These are phyloP conservation scores for Branchellion lobata DNA, from an alignment of 2,888 invertebrate species.

Conservation along the genomic window DNA sequence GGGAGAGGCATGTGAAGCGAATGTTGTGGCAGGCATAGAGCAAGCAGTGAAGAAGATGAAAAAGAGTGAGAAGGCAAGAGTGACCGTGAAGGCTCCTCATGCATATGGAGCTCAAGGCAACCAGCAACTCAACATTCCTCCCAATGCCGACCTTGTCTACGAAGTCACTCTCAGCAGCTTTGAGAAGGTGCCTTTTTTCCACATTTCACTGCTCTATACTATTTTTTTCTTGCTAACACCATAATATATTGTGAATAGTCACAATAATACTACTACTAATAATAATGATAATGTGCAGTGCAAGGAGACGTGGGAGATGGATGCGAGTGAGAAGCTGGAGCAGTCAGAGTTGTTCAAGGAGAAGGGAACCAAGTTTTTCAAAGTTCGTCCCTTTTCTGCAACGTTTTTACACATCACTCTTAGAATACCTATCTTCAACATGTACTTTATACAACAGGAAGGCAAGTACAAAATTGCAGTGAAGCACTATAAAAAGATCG, in stretches of 20 bases:
- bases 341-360: conserved; percentile 81
- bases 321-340: conserved; percentile 75
- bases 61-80: conserved; percentile 73
- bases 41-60: conserved; percentile 71
- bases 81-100: conserved; percentile 71
- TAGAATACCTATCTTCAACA: neutral
- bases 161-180: conserved; percentile 78
- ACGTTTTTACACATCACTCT: neutral
- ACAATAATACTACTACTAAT: neutral
- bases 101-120: conserved; percentile 77
- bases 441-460: conserved; percentile 56
- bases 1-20: conserved; percentile 79
- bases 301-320: conserved; percentile 80
- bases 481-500: conserved; percentile 81
- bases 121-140: conserved; percentile 73
- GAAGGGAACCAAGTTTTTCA: conserved; percentile 86
- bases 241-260: neutral
- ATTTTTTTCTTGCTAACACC: neutral
- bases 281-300: conserved; percentile 63
- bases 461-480: conserved; percentile 76
- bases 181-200: conserved; percentile 69
- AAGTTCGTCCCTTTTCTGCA: conserved; percentile 66
- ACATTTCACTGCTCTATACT: neutral
- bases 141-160: conserved; percentile 72
- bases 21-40: conserved; percentile 73